Conservation (phyloP, 2,113 vertebrate genomes). For the Pristiophorus japonicus region DNA sequence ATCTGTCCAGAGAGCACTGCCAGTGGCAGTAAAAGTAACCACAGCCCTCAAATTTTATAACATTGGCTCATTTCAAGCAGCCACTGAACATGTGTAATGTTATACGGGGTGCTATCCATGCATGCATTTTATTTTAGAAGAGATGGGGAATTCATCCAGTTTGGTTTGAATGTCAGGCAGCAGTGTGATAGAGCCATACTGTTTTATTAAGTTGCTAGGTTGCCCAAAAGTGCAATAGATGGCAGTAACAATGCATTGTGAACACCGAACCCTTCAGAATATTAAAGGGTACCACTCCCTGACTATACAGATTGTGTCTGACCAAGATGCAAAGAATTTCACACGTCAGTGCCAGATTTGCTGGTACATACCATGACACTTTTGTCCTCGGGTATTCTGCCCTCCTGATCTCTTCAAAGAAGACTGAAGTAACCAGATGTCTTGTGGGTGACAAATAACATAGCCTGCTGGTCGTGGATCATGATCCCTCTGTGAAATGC, state of each 20-base stretch:
- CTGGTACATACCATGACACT: background rate
- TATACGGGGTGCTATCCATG: no score
- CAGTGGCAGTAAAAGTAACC: no score
- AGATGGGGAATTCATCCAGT: background rate
- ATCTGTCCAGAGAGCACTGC: background rate
- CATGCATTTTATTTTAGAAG: background rate
- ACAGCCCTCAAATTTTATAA: background rate
- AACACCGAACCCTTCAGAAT: no score
- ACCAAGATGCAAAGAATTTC: background rate
- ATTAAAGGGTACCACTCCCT: no score
- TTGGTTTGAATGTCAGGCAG: background rate
- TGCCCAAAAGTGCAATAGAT: no score
- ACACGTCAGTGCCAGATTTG: background rate
- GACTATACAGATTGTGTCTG: background rate
- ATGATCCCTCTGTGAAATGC: background rate
- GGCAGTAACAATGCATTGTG: no score
- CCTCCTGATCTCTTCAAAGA: no score
- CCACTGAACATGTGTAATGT: background rate
- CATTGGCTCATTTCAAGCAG: background rate
- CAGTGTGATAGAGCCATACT: no score
- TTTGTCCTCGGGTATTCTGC: background rate
- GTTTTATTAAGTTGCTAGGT: background rate
- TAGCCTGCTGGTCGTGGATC: background rate
- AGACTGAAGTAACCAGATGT: background rate
- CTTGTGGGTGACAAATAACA: background rate